Conservation (phyloP, 1,140 invertebrate genomes). For the Zaprionus capensis region DNA sequence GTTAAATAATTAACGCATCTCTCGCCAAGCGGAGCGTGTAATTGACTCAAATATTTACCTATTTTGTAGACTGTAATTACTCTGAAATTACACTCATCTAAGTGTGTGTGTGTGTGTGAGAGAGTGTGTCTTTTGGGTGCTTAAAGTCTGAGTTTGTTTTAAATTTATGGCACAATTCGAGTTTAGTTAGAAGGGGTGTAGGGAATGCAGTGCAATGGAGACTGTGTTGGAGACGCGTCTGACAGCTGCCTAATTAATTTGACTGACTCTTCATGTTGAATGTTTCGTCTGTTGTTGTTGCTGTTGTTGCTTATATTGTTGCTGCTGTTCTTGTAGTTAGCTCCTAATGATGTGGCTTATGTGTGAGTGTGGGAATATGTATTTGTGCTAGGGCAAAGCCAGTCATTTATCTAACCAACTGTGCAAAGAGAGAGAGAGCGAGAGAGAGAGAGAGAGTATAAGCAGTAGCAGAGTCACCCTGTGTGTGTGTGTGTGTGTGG, state of each 20-base stretch:
- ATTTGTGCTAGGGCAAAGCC: constrained; percentile 17
- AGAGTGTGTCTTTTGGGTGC: neutral
- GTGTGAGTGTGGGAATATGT: constrained; percentile 12
- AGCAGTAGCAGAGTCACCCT: constrained; percentile 1
- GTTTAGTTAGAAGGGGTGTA: neutral
- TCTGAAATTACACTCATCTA: constrained; percentile 18
- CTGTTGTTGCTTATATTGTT: neutral
- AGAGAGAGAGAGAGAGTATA: neutral
- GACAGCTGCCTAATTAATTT: constrained; percentile 70
- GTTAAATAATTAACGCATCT: constrained; percentile 4
- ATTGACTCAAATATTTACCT: constrained; percentile 24
- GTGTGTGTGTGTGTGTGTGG: neutral
- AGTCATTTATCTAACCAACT: constrained; percentile 52
- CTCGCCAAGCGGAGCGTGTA: neutral
- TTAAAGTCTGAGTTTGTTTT: constrained; percentile 9
- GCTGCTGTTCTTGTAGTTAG: constrained; percentile 25
- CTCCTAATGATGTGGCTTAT: constrained; percentile 49
- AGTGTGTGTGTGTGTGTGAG: neutral
- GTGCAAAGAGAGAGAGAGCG: constrained; percentile 7
- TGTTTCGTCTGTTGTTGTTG: constrained; percentile 28
- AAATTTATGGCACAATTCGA: constrained; percentile 18
- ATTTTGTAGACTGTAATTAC: constrained; percentile 18
- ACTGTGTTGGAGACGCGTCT: constrained; percentile 12
- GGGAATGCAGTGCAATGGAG: neutral
- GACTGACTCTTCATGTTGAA: constrained; percentile 55